phyloP scores from a whole-genome alignment of 2,113 vertebrate genomes.

The Gulo gulo region DNA sequence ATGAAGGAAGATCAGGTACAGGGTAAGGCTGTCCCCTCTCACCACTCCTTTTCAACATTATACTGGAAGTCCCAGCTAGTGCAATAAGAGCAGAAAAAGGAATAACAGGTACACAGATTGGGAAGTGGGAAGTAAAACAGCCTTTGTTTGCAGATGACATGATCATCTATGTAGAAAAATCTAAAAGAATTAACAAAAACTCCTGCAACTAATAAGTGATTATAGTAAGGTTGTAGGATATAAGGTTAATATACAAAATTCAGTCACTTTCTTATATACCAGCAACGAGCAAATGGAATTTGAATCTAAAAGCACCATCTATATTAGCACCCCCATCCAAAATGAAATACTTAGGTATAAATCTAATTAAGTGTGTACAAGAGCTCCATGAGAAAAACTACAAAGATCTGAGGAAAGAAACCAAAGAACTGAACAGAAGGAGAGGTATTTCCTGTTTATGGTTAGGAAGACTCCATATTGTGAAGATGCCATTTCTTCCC shows the following conservation, averaged over 20 bases:
- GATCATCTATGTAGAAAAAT: not conserved
- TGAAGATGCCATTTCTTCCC: not conserved
- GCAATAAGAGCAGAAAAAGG: not conserved
- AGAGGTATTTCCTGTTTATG: not conserved
- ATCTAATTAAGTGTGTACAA: not conserved
- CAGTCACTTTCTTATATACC: not conserved
- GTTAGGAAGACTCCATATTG: not conserved
- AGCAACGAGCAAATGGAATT: not conserved
- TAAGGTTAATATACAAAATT: not conserved
- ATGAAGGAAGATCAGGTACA: not conserved
- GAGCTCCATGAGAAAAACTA: not conserved
- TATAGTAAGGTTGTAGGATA: not conserved
- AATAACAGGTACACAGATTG: not conserved
- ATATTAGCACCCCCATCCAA: not conserved
- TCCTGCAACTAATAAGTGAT: not conserved
- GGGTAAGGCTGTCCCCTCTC: not conserved
- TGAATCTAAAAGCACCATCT: not conserved
- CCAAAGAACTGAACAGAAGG: not conserved
- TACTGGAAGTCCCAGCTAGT: not conserved
- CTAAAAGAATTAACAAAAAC: not conserved
- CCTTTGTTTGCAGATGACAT: not conserved
- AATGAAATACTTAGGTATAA: not conserved
- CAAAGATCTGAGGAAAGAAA: not conserved
- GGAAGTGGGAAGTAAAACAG: not conserved
- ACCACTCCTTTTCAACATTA: not conserved